Conservation (phyloP, 2,113 vertebrate genomes). For the Notechis scutatus region DNA sequence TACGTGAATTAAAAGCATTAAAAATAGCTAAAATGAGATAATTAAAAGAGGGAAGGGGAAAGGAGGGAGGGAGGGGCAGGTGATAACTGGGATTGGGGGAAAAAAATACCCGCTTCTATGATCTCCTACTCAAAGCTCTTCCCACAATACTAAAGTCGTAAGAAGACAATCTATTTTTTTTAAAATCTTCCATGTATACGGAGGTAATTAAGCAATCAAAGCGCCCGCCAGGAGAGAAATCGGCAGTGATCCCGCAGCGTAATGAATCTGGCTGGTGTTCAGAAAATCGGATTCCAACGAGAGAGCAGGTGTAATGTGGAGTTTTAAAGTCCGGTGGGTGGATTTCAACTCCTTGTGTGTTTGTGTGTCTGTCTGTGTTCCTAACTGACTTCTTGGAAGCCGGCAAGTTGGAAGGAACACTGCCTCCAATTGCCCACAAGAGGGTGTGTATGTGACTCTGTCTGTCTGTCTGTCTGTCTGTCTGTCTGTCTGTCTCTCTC, state of each 20-base stretch:
- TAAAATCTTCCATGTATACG: conserved; percentile 40
- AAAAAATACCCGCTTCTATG: not conserved
- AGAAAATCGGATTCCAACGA: conserved; percentile 50
- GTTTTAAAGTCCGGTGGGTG: conserved; percentile 42
- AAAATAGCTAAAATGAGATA: not conserved
- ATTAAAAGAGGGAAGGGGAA: not conserved
- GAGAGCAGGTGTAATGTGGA: conserved; percentile 31
- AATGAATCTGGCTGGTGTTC: conserved; percentile 52
- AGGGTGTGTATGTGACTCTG: not conserved
- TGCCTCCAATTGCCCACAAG: conserved; percentile 40
- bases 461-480: too few relatives aligned
- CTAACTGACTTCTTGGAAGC: conserved; percentile 39
- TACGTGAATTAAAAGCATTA: not conserved
- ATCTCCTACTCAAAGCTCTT: not conserved
- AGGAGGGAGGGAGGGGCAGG: not conserved
- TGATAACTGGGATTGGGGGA: not conserved
- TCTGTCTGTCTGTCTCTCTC: too few relatives aligned
- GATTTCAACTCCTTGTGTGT: conserved; percentile 55
- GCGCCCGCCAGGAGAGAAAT: conserved; percentile 55
- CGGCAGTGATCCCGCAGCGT: conserved; percentile 55
- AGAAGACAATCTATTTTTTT: not conserved
- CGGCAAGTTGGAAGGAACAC: conserved; percentile 44
- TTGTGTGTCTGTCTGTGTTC: not conserved
- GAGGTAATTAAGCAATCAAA: conserved; percentile 60
- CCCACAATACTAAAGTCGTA: not conserved